Evolutionary conservation across 2,888 invertebrate species (phyloP).

Genomic region (Congeria kusceri): DNA sequence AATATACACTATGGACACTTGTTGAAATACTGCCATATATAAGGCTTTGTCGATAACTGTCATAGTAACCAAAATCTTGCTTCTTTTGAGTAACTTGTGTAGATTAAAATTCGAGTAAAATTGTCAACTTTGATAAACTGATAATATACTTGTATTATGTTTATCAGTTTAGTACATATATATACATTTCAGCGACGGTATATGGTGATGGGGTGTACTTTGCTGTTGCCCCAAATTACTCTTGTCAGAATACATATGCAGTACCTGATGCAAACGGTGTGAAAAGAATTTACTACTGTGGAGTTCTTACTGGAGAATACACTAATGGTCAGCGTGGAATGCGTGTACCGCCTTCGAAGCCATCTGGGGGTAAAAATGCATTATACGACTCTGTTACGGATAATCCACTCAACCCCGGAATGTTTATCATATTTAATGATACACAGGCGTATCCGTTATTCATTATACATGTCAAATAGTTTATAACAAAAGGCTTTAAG

Average conservation of each 20-base stretch:
- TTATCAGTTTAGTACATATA: not conserved
- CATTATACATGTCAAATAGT: conserved; percentile 63
- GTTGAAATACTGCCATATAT: too few species aligned
- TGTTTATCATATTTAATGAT: conserved; percentile 71
- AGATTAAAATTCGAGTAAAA: too few species aligned
- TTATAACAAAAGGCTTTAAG: too few species aligned
- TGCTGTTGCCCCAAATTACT: conserved; percentile 58
- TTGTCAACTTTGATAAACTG: too few species aligned
- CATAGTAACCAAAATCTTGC: too few species aligned
- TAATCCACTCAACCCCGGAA: conserved; percentile 48
- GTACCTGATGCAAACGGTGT: conserved; percentile 34
- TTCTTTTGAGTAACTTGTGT: too few species aligned
- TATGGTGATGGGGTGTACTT: conserved; percentile 74
- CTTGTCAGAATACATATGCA: conserved; percentile 45
- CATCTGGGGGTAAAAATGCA: conserved; percentile 1
- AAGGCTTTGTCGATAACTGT: too few species aligned
- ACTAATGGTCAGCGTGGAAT: conserved; percentile 34
- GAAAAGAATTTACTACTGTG: conserved; percentile 46
- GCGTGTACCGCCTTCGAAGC: conserved; percentile 48
- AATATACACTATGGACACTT: too few species aligned
- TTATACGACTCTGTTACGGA: conserved; percentile 68
- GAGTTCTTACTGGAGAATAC: conserved; percentile 57
- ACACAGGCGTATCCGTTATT: conserved; percentile 70
- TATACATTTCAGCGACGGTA: conserved; percentile 53
- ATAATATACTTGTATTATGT: too few species aligned